Percentiles rank a stretch among this genome's conserved stretches.
phyloP scores from a whole-genome alignment of 2,797 vertebrate species.

The Buphagus erythrorhynchus region DNA sequence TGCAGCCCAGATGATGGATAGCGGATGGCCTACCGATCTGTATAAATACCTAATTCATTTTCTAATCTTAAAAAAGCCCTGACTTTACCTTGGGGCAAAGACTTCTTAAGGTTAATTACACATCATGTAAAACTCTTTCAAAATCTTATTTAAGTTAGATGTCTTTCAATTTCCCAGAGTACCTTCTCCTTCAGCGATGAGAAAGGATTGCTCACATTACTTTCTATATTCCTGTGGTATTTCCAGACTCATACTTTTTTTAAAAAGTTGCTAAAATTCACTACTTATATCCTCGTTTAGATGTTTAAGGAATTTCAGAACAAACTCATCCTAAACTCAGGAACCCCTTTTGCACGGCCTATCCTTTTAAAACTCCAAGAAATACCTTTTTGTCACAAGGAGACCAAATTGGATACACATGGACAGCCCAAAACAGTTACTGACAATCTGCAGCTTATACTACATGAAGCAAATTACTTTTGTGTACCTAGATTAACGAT shows the following conservation, averaged over 20 bases:
- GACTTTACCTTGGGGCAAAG: conserved; percentile 52
- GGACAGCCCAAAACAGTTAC: not conserved
- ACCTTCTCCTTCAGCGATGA: not conserved
- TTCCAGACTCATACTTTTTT: not conserved
- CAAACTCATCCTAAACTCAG: not conserved
- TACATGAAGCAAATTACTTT: not conserved
- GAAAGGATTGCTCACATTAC: not conserved
- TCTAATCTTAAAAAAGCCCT: conserved; percentile 44
- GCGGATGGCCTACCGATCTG: not conserved
- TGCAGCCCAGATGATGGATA: conserved; percentile 17
- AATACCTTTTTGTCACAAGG: not conserved
- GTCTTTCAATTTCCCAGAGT: conserved; percentile 34
- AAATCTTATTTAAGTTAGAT: conserved; percentile 54
- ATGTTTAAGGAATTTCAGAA: not conserved
- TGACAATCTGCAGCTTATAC: not conserved
- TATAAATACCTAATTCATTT: conserved; percentile 55
- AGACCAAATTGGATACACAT: not conserved
- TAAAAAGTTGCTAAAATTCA: not conserved
- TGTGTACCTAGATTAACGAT: not conserved
- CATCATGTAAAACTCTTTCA: conserved; percentile 41
- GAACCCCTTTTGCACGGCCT: not conserved
- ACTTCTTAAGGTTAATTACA: conserved; percentile 66
- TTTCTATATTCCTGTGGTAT: not conserved
- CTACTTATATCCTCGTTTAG: not conserved
- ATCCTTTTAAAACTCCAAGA: not conserved